Base-by-base conservation (phyloP, 1,140 invertebrate genomes). In the Sweltsa coloradensis region DNA sequence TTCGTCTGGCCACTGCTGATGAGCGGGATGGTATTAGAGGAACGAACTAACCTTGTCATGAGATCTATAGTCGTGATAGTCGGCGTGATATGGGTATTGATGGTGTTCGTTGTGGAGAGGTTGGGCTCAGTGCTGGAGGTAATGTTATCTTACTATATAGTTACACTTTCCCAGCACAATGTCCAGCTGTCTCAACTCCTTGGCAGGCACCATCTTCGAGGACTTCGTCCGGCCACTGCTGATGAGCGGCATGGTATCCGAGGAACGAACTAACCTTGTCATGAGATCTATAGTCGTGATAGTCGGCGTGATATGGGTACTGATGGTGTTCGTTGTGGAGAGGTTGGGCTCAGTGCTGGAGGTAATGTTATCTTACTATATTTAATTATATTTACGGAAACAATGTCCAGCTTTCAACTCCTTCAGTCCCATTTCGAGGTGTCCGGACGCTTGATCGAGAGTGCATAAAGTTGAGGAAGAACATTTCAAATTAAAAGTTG, bases 181-280 rank as follows among this genome's bases (percentile, higher is more conserved):
- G 34, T 81, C 78, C 0, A 76, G 75, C 11, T 69, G 72, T 5
- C 57, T 82, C 26, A 83, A 82, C 56, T 75, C 76, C 7, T 57
- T 83, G 47, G 69, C 79, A 4, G 78, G 79, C 11, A 76, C 79
- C 7, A 71, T 75, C n/a, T 71, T 78, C 55, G 74, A 81, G 59
- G 80, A 83, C 59, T 74, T 79, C 43, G 55, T 81, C 0, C 65
- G 67, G 48, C 57, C 58, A 1, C 58, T 68, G 49, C 57, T 54
- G 41, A 57, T 59, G 23, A 57, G 66, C 16, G 56, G 70, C n/a
- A 2, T 29, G 22, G n/a, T n/a, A n/a, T 56, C 60, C 3, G 70
- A 77, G 16, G 51, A 55, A 41, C 63, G 47, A 22, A 64, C 69
- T 5, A 67, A 63, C 43, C 51, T 62, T 21, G 60, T 71, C n/a